A percentile compares a stretch with the other conserved stretches of the same genome.
These are phyloP conservation scores for Drosophila persimilis DNA, from an alignment of 1,140 invertebrate species.

Conservation along the genomic window DNA sequence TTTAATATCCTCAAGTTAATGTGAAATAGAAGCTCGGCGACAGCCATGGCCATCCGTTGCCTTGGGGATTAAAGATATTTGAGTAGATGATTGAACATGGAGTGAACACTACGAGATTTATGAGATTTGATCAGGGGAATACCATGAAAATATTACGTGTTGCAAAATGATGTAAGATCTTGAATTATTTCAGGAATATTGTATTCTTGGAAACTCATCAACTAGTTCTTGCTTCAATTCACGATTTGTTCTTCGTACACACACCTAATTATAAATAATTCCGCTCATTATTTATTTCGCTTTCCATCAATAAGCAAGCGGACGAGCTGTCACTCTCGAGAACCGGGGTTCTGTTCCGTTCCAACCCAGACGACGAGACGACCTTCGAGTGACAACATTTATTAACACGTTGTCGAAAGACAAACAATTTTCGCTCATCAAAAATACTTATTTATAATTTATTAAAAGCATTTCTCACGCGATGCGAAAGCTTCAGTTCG, in stretches of 20 bases:
- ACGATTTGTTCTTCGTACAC: background rate
- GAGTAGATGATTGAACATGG: background rate
- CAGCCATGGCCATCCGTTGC: background rate
- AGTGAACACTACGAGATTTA: too few species aligned
- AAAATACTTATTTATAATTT: constrained; percentile 23
- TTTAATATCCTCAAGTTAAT: constrained; percentile 15
- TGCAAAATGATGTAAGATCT: too few species aligned
- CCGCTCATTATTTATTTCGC: constrained; percentile 16
- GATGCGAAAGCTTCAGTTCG: background rate
- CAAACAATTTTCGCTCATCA: constrained; percentile 29
- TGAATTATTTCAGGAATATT: too few species aligned
- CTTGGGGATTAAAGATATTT: constrained; percentile 7
- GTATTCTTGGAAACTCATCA: background rate
- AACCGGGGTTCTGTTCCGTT: background rate
- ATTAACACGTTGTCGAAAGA: constrained; percentile 45
- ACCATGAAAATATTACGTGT: too few species aligned
- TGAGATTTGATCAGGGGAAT: too few species aligned
- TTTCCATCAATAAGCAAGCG: constrained; percentile 19
- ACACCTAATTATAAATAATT: constrained; percentile 29
- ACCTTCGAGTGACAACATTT: constrained; percentile 51
- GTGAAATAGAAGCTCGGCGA: background rate
- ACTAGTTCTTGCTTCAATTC: too few species aligned
- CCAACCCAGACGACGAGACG: constrained; percentile 15
- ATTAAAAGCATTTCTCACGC: constrained; percentile 17
- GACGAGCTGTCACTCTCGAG: constrained; percentile 7